Evolutionary conservation across 2,888 invertebrate genomes (phyloP).

Genomic region (Drosophila dives): DNA sequence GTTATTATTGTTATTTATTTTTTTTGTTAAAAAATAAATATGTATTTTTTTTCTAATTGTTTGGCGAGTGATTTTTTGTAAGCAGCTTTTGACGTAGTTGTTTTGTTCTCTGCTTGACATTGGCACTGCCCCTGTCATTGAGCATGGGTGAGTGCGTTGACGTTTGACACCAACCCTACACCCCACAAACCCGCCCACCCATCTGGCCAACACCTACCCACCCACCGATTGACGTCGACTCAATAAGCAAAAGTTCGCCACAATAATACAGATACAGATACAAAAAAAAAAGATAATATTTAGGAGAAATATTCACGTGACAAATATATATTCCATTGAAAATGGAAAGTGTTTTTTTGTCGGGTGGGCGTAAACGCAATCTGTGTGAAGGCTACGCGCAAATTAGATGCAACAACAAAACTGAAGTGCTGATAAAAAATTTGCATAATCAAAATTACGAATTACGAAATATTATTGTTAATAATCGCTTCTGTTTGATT

Average conservation of each 20-base stretch:
- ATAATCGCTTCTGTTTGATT: slow-evolving; percentile 4
- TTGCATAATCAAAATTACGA: slow-evolving; percentile 25
- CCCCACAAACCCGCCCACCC: slow-evolving; percentile 45
- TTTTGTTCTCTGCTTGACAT: slow-evolving; percentile 48
- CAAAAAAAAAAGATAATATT: slow-evolving; percentile 16
- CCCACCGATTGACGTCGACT: slow-evolving; percentile 62
- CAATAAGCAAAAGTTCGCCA: slow-evolving; percentile 60
- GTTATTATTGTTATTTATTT: slow-evolving; percentile 15
- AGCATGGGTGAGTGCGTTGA: slow-evolving; percentile 40
- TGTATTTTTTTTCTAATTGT: slow-evolving; percentile 32
- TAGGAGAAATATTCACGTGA: slow-evolving; percentile 57
- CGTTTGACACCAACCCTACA: slow-evolving; percentile 64
- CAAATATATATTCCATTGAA: slow-evolving; percentile 44
- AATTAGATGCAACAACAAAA: neutral
- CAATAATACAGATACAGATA: slow-evolving; percentile 34
- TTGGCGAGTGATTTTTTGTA: slow-evolving; percentile 36
- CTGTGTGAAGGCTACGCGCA: slow-evolving; percentile 46
- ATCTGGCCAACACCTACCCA: slow-evolving; percentile 7
- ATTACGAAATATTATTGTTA: slow-evolving; percentile 17
- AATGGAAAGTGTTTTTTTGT: slow-evolving; percentile 47
- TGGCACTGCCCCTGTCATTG: slow-evolving; percentile 48
- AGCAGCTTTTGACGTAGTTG: slow-evolving; percentile 63
- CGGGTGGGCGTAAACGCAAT: slow-evolving; percentile 68
- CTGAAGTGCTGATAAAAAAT: slow-evolving; percentile 33
- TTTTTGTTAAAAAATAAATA: slow-evolving; percentile 4